A percentile compares a stretch with the other conserved stretches of the same genome.
Conservation (phyloP, 2,797 vertebrate species). For the Florisuga fusca region DNA sequence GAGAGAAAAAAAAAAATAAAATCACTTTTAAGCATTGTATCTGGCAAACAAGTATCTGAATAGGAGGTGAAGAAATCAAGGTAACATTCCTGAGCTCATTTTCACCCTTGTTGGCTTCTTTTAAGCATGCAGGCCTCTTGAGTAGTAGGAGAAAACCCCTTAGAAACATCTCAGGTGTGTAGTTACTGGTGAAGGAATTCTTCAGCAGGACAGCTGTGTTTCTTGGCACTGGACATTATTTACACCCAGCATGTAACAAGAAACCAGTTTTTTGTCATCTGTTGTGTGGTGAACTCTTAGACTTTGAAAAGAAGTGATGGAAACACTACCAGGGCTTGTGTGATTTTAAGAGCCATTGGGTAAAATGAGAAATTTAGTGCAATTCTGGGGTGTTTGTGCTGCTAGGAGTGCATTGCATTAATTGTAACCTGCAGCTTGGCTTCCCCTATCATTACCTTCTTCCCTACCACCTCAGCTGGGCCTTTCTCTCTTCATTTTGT, state of each 20-base stretch:
- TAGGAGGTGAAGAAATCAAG: not conserved
- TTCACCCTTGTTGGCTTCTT: constrained; percentile 1
- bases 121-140: not conserved
- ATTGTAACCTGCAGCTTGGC: not conserved
- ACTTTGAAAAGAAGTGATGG: constrained; percentile 24
- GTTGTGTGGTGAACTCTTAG: not conserved
- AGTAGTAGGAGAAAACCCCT: not conserved
- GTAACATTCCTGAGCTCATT: not conserved
- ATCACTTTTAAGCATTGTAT: not conserved
- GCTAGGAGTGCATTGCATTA: not conserved
- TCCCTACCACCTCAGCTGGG: not conserved
- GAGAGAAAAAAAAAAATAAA: not conserved
- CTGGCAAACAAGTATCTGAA: not conserved
- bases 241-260: constrained; percentile 39
- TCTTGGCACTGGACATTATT: constrained; percentile 26
- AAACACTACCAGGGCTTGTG: not conserved
- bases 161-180: not conserved
- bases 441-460: not conserved
- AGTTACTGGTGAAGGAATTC: not conserved
- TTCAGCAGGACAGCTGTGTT: constrained; percentile 51
- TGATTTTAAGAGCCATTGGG: constrained; percentile 1
- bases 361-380: not conserved
- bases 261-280: constrained; percentile 58
- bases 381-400: not conserved
- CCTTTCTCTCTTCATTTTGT: not conserved